A percentile compares a stretch with the other conserved stretches of the same genome.
These are phyloP conservation scores for Tetramorium simillimum DNA, from an alignment of 1,140 invertebrate genomes.

Conservation along the genomic window DNA sequence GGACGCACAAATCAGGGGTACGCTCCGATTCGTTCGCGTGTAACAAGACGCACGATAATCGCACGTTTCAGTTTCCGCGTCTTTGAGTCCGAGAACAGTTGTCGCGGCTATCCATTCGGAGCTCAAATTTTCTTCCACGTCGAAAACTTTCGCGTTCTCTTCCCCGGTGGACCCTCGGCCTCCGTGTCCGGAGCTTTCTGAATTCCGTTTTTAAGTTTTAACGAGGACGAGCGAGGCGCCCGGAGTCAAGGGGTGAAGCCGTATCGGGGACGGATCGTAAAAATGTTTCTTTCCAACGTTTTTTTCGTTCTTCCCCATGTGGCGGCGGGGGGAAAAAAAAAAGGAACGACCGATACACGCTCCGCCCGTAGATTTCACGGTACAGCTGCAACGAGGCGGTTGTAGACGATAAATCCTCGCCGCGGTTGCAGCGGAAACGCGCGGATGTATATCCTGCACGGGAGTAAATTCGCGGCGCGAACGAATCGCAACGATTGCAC, in stretches of 20 bases:
- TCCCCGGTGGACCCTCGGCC: no score
- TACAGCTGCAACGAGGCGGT: conserved; percentile 63
- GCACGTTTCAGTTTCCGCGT: no score
- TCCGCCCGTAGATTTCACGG: conserved; percentile 57
- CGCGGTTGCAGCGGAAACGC: conserved; percentile 60
- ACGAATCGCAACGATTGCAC: conserved; percentile 26
- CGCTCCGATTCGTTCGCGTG: neutral
- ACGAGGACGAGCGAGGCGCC: neutral
- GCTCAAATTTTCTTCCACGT: neutral
- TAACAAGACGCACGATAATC: neutral
- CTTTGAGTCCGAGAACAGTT: neutral
- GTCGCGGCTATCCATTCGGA: no score
- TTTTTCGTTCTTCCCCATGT: conserved; percentile 22
- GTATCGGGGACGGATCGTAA: neutral
- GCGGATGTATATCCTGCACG: conserved; percentile 49
- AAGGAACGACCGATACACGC: conserved; percentile 47
- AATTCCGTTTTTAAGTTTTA: neutral
- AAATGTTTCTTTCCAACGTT: conserved; percentile 7
- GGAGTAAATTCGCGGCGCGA: conserved; percentile 42
- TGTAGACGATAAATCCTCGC: conserved; percentile 66
- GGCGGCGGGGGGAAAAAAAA: conserved; percentile 10
- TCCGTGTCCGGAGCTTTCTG: neutral
- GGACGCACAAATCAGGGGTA: neutral
- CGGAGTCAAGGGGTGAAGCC: neutral
- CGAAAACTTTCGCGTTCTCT: neutral